Evolutionary conservation across 2,888 invertebrate species (phyloP), one percentile per base, ranked within the genome.

Genomic region (Tholera decimalis): DNA sequence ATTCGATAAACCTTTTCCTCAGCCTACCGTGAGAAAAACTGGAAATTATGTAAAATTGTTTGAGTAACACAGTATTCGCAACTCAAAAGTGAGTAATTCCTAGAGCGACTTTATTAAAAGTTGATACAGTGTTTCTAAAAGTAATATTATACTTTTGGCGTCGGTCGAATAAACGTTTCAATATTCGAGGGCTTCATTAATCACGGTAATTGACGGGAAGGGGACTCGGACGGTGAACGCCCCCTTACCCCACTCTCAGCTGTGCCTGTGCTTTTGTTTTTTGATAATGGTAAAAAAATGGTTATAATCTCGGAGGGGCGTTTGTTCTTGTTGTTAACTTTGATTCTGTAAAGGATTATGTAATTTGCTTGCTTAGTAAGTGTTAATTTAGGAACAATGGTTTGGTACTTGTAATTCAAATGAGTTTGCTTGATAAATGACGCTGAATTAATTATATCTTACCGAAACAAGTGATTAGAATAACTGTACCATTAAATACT

Each of bases 191-290:
- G 88, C 85, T 92, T 92, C 94, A 95, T 95, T 95, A 94, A 95
- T 95, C 94, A 94, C 89, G 85, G 89, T 94, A 95, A 95, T 95
- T 95, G 95, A 95, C 95, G 92, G 89, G 86, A 89, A 88, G 90
- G 91, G 91, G 89, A 89, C 89, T 88, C 79, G 87, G 84, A 76
- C 86, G 87, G 86, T 89, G 85, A 86, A 86, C 86, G 85, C 85
- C 85, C 84, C 83, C 84, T 82, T 77, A 85, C 83, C 85, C 85
- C 85, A 85, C 84, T 33, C 57, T 46, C 67, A 75, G 69, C 75
- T 75, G 77, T 75, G 79, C 77, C 79, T 82, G 77, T 83, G 83
- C 80, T 85, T 73, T 82, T 85, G 80, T 85, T 92, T 91, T 90
- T 85, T 89, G 87, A 89, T 89, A 85, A 82, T 84, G 80, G 80